phyloP scores from a whole-genome alignment of 2,797 vertebrate genomes.

The Linurgus olivaceus region DNA sequence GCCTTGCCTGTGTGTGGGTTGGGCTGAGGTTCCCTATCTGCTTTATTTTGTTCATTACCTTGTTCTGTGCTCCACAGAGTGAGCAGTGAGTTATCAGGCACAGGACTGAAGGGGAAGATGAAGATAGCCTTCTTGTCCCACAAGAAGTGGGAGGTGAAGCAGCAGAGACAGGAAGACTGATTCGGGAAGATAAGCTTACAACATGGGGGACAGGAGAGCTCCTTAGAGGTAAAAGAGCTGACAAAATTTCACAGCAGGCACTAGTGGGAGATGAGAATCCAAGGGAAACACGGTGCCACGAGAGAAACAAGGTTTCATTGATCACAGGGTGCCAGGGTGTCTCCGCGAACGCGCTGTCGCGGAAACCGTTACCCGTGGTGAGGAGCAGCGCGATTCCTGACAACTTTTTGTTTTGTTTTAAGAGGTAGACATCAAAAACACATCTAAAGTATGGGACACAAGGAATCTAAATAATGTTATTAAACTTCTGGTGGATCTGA shows the following conservation, averaged over 20 bases:
- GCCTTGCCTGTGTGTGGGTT: background rate
- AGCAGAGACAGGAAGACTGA: background rate
- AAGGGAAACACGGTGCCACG: background rate
- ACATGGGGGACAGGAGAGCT: background rate
- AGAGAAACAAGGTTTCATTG: constrained; percentile 9
- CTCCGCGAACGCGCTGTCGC: constrained; percentile 20
- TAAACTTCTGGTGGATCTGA: constrained; percentile 59
- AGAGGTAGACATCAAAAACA: constrained; percentile 73
- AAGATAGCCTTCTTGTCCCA: constrained; percentile 19
- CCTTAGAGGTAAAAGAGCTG: constrained; percentile 20
- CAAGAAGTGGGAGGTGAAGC: constrained; percentile 7
- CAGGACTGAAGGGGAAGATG: constrained; percentile 3
- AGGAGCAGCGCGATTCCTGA: constrained; percentile 12
- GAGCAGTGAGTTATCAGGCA: background rate
- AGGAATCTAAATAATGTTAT: constrained; percentile 58
- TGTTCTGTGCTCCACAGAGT: background rate
- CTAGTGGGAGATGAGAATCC: constrained; percentile 14
- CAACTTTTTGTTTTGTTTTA: constrained; percentile 67
- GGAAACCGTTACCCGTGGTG: constrained; percentile 18
- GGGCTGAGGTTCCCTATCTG: background rate
- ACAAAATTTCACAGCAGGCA: constrained; percentile 45
- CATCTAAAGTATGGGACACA: constrained; percentile 61
- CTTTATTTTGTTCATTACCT: background rate
- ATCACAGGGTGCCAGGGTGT: constrained; percentile 11
- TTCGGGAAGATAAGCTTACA: background rate